These are phyloP conservation scores for Propithecus perrieri DNA, from an alignment of 2,797 vertebrate species.

Conservation along the genomic window DNA sequence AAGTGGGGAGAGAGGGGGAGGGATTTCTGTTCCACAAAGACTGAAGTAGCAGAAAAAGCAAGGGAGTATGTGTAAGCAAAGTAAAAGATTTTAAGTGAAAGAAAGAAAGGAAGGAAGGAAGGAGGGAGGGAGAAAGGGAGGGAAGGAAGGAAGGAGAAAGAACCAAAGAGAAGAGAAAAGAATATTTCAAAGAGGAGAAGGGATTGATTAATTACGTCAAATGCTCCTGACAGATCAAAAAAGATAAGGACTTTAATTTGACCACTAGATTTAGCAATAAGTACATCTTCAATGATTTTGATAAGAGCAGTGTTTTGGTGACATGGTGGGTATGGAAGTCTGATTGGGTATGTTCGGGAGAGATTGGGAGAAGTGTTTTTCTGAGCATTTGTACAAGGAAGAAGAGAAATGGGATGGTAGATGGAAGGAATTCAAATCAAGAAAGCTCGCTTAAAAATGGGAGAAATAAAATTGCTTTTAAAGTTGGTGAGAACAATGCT, in stretches of 20 bases:
- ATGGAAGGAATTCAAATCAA: neutral
- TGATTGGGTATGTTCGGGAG: neutral
- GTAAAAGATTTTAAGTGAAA: neutral
- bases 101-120: too few species aligned
- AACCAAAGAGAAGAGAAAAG: too few species aligned
- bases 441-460: neutral
- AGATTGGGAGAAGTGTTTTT: neutral
- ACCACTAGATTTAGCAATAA: neutral
- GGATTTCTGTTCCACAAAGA: neutral
- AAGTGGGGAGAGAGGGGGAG: neutral
- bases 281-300: neutral
- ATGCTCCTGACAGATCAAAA: neutral
- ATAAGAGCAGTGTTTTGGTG: neutral
- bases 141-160: too few species aligned
- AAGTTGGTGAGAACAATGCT: neutral
- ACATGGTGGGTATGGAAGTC: neutral
- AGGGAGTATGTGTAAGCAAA: neutral
- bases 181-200: neutral
- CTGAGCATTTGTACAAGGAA: neutral
- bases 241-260: neutral
- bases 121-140: fast-evolving
- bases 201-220: neutral
- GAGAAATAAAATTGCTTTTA: neutral
- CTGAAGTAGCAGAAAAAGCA: neutral
- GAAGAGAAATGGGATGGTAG: neutral